phyloP scores from a whole-genome alignment of 2,113 vertebrate species.

The Scytalopus superciliaris region DNA sequence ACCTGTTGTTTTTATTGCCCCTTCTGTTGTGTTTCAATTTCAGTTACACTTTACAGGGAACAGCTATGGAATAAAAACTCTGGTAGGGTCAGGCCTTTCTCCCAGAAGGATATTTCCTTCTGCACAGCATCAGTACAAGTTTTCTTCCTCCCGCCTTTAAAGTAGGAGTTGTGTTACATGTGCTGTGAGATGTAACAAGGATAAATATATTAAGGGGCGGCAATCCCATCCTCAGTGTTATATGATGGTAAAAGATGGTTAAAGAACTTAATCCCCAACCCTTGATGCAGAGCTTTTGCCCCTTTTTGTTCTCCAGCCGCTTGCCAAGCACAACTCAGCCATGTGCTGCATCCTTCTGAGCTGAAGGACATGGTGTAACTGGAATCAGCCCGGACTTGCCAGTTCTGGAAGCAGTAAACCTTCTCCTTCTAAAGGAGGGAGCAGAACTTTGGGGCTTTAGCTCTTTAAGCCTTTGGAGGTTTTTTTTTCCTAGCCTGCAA shows the following conservation, averaged over 20 bases:
- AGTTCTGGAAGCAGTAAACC: neutral
- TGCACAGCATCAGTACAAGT: neutral
- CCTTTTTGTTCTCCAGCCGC: neutral
- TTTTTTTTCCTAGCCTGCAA: neutral
- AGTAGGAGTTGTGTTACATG: neutral
- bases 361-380: neutral
- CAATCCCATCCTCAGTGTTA: neutral
- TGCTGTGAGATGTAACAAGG: neutral
- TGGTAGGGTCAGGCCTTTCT: neutral
- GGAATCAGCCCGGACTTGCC: neutral
- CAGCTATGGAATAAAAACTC: neutral
- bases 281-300: neutral
- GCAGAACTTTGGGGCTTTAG: neutral
- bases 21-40: conserved; percentile 32
- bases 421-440: neutral
- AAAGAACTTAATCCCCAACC: neutral
- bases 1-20: conserved; percentile 16
- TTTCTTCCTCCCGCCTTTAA: neutral
- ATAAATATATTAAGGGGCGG: neutral
- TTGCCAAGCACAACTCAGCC: neutral
- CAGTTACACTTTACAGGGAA: neutral
- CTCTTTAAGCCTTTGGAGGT: neutral
- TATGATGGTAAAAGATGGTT: neutral
- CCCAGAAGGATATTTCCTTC: neutral
- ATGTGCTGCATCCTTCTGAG: neutral